Evolutionary conservation across 2,797 vertebrate species (phyloP), one percentile per base, ranked within the genome.

Genomic region (Leptatherina wallacei): DNA sequence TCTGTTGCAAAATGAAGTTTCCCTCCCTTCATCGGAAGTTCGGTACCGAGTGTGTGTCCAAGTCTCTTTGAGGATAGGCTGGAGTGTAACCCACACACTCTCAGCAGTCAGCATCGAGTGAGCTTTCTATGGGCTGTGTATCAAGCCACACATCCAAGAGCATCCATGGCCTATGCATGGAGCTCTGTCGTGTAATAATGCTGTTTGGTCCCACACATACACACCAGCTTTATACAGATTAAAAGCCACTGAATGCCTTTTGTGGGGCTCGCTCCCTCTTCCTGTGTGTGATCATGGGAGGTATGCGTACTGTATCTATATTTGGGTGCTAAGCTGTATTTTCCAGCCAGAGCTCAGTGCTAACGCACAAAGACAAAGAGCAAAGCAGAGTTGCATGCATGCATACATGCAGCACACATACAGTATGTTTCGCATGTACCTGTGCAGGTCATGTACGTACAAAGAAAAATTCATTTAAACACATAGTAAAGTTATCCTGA

Each of bases 1-100:
- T 90, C 86, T 90, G 86, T 87, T 67, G 79, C 86, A 85, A 71
- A 85, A 73, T 66, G 76, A 74, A 80, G 78, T 72, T 85, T 85
- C 86, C 76, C 83, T 80, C 62, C 73, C 65, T 71, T 85, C 66
- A 56, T 65, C 80, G 83, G 85, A 85, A 69, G 75, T 79, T 73
- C 33, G 52, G 59, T 71, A 75, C 64, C 4, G 33, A 80, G 76
- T 80, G 78, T 76, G 65, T 81, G 79, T 90, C 84, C 81, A 72
- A 30, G 47, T 82, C 58, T 87, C 74, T 85, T 82, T 86, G 75
- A 77, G 75, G 76, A 81, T 72, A 64, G 76, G 75, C 78, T 76
- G 71, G 78, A 80, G 71, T 83, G 44, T 78, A 80, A 90, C 65
- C 60, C 62, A 78, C 75, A 85, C 80, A 69, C 68, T 61, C 61